Evolutionary conservation across 1,140 invertebrate species (phyloP).

Genomic region (Drosophila parvula): DNA sequence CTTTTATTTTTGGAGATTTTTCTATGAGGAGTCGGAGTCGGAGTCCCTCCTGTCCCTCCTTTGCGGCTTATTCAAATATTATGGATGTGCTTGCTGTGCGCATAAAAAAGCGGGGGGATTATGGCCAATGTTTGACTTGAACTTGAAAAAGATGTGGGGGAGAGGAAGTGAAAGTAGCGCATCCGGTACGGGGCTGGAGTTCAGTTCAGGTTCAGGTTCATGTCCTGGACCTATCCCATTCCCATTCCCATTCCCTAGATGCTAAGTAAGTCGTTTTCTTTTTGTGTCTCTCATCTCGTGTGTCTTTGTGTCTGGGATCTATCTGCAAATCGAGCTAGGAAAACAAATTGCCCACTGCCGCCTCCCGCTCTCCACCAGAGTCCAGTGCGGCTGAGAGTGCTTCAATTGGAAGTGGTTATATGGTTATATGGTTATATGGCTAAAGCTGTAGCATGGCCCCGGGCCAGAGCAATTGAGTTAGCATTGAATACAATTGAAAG

Average conservation of each 20-base stretch:
- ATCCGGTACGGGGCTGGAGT: constrained; percentile 66
- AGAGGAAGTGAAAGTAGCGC: constrained; percentile 54
- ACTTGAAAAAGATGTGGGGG: constrained; percentile 63
- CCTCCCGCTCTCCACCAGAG: background rate
- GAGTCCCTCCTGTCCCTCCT: constrained; percentile 16
- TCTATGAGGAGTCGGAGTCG: background rate
- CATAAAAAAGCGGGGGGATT: constrained; percentile 67
- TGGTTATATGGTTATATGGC: constrained; percentile 9
- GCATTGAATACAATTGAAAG: constrained; percentile 80
- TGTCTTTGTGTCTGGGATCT: constrained; percentile 28
- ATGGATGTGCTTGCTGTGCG: constrained; percentile 9
- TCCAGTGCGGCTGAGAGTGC: constrained; percentile 21
- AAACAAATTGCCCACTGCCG: constrained; percentile 45
- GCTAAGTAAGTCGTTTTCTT: constrained; percentile 64
- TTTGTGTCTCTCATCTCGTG: constrained; percentile 14
- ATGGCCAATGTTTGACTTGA: constrained; percentile 79
- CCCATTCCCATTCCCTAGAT: constrained; percentile 39
- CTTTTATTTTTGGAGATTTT: constrained; percentile 45
- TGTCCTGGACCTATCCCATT: constrained; percentile 52
- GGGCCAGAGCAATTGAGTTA: constrained; percentile 77
- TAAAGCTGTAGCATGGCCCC: constrained; percentile 61
- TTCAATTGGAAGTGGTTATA: constrained; percentile 57
- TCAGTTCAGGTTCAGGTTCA: constrained; percentile 4
- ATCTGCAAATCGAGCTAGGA: constrained; percentile 39
- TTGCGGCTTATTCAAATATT: constrained; percentile 60